Conservation (phyloP, 2,797 vertebrate genomes). For the Argentina silus region DNA sequence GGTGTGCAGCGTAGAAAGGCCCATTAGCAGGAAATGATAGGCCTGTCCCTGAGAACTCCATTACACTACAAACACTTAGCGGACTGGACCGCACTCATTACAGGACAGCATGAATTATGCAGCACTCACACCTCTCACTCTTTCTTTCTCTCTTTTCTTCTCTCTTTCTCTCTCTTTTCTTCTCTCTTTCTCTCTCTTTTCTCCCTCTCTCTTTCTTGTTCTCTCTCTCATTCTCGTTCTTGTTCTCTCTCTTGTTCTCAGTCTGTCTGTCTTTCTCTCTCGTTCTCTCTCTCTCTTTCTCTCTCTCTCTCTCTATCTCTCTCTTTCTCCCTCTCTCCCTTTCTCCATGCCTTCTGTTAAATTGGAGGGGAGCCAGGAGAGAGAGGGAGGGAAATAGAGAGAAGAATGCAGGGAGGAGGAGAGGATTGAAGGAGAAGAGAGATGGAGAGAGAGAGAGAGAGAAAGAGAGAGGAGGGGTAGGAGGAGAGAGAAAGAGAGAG, state of each 20-base stretch:
- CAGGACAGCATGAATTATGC: conserved; percentile 81
- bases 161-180: not conserved
- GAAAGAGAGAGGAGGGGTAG: conserved; percentile 3
- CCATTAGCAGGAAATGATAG: conserved; percentile 92
- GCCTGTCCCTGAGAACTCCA: conserved; percentile 87
- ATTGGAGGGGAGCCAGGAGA: conserved; percentile 69
- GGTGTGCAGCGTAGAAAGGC: conserved; percentile 74
- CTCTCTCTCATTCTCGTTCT: not conserved
- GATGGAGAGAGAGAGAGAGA: conserved; percentile 20
- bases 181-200: not conserved
- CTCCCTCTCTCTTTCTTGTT: not conserved
- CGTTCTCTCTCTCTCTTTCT: not conserved
- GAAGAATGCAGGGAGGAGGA: not conserved
- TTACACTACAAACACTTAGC: conserved; percentile 83
- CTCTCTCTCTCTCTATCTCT: conserved; percentile 19
- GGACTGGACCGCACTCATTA: conserved; percentile 82
- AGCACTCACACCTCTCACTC: conserved; percentile 64
- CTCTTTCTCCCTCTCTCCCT: conserved; percentile 22
- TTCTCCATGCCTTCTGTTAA: conserved; percentile 73
- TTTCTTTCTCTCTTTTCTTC: conserved; percentile 7
- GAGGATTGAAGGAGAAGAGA: not conserved
- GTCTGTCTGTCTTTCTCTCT: conserved; percentile 7
- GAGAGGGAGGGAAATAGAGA: conserved; percentile 1
- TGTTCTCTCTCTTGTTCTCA: conserved; percentile 4
- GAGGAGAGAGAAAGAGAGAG: not conserved